phyloP scores from a whole-genome alignment of 2,797 vertebrate genomes.

The Hoplostethus mediterraneus region DNA sequence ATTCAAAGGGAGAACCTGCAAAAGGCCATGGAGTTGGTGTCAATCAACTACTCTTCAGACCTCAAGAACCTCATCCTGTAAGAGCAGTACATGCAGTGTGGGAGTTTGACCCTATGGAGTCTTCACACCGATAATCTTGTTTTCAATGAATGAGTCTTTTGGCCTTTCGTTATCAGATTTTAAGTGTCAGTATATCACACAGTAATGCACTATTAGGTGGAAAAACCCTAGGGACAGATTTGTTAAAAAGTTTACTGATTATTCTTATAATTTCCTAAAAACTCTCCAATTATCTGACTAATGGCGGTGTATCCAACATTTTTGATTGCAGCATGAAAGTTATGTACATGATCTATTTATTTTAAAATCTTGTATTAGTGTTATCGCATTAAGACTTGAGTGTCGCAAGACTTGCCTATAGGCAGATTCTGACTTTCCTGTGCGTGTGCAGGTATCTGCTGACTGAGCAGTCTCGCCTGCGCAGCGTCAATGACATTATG shows the following conservation, averaged over 20 bases:
- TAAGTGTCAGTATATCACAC: background rate
- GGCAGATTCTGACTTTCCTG: background rate
- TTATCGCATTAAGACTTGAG: too few species aligned
- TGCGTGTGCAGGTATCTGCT: slow-evolving; percentile 90
- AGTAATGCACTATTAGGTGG: too few species aligned
- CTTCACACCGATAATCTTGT: background rate
- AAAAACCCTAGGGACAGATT: too few species aligned
- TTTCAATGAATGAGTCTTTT: background rate
- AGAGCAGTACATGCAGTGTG: slow-evolving; percentile 46
- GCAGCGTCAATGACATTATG: slow-evolving; percentile 99
- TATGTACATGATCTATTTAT: background rate
- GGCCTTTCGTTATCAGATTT: background rate
- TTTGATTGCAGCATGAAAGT: background rate
- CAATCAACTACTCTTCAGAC: slow-evolving; percentile 99
- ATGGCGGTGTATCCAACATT: background rate
- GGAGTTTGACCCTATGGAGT: background rate
- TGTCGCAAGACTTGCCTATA: background rate
- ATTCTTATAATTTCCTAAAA: background rate
- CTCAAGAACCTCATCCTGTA: slow-evolving; percentile 99
- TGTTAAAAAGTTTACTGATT: too few species aligned
- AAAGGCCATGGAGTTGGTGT: slow-evolving; percentile 99
- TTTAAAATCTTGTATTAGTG: too few species aligned
- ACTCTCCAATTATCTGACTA: background rate
- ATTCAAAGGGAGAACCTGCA: slow-evolving; percentile 99
- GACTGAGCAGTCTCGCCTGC: slow-evolving; percentile 97